These are phyloP conservation scores for Lepidostoma basale DNA, from an alignment of 1,140 invertebrate genomes.

Conservation along the genomic window DNA sequence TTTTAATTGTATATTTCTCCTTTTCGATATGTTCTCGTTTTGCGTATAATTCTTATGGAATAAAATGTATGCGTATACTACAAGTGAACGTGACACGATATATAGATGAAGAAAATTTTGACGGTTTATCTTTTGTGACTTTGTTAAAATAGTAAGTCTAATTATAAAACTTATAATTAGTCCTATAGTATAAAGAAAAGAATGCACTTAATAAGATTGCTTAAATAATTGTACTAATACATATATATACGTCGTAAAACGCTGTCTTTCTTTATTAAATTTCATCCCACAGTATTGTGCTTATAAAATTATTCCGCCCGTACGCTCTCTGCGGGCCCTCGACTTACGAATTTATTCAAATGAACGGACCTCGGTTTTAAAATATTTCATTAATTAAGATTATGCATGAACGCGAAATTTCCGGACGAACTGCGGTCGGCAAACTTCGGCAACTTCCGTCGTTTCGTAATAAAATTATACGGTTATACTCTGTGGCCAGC, in stretches of 20 bases:
- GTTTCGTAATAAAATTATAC: conserved; percentile 41
- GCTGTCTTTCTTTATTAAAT: background rate
- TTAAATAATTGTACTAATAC: background rate
- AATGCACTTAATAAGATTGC: too few species aligned
- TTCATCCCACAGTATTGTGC: background rate
- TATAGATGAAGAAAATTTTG: too few species aligned
- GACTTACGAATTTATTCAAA: conserved; percentile 25
- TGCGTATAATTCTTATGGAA: too few species aligned
- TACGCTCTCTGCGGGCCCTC: background rate
- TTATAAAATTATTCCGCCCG: conserved; percentile 19
- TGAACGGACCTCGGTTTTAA: conserved; percentile 16
- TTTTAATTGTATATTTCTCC: too few species aligned
- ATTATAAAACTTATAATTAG: too few species aligned
- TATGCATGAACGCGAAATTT: conserved; percentile 25
- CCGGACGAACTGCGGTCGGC: background rate
- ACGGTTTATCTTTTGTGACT: too few species aligned
- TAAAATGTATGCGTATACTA: too few species aligned
- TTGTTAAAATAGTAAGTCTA: too few species aligned
- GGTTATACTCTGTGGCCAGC: conserved; percentile 27
- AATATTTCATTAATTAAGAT: conserved; percentile 33
- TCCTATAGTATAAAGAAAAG: too few species aligned
- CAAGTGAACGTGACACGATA: too few species aligned
- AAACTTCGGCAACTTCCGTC: conserved; percentile 18
- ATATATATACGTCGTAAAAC: too few species aligned
- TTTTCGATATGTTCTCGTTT: too few species aligned